Evolutionary conservation across 2,888 invertebrate genomes (phyloP).

Genomic region (Malthinus flaveolus): DNA sequence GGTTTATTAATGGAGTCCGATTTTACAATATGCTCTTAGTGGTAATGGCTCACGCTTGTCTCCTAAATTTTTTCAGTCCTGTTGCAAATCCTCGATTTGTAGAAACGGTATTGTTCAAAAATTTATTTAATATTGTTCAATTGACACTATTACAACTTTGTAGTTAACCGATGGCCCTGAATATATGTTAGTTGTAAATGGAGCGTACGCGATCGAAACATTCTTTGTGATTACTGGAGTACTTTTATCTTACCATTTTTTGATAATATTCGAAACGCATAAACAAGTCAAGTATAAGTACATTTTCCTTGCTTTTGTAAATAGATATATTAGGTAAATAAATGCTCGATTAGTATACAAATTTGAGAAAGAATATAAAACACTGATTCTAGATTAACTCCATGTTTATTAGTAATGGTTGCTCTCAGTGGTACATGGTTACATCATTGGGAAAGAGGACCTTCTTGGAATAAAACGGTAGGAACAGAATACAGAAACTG

Average conservation of each 20-base stretch:
- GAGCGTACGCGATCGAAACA: constrained; percentile 10
- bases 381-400: constrained; percentile 38
- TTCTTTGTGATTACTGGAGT: constrained; percentile 12
- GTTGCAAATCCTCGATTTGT: constrained; percentile 13
- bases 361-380: not conserved
- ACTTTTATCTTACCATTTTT: constrained; percentile 12
- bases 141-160: not conserved
- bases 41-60: constrained; percentile 18
- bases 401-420: constrained; percentile 35
- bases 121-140: not conserved
- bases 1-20: constrained; percentile 22
- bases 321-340: constrained; percentile 21
- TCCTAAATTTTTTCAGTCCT: constrained; percentile 8
- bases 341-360: not conserved
- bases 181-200: constrained; percentile 12
- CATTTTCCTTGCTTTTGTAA: constrained; percentile 11
- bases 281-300: constrained; percentile 5
- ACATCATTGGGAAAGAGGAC: constrained; percentile 38
- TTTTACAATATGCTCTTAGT: constrained; percentile 27
- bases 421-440: constrained; percentile 40
- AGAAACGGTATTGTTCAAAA: constrained; percentile 19
- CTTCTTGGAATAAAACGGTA: constrained; percentile 38
- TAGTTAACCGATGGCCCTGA: not conserved
- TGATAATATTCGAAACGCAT: constrained; percentile 2
- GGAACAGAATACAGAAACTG: constrained; percentile 40